Evolutionary conservation across 2,113 vertebrate genomes (phyloP).

Genomic region (Microcebus tavaratra): DNA sequence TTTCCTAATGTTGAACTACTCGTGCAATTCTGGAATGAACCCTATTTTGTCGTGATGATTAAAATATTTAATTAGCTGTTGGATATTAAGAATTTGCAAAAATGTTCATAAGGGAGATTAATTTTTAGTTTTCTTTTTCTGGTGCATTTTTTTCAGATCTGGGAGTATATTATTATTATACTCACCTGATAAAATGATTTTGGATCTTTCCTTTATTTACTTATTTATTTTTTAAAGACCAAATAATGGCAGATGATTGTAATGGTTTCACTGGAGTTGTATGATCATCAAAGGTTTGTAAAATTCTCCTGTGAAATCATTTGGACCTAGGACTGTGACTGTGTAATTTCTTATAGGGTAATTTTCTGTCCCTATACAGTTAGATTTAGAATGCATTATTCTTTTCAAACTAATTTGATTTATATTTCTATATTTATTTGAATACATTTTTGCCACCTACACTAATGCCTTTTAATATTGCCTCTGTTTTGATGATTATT

Average conservation of each 20-base stretch:
- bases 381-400: neutral
- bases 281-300: neutral
- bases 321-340: neutral
- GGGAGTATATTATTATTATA: neutral
- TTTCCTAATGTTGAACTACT: neutral
- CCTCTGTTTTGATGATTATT: neutral
- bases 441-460: neutral
- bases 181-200: neutral
- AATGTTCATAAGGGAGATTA: neutral
- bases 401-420: neutral
- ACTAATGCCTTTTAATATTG: neutral
- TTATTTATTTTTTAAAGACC: neutral
- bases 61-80: neutral
- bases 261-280: neutral
- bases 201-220: neutral
- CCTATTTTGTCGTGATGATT: neutral
- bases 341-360: neutral
- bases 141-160: neutral
- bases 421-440: neutral
- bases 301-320: neutral
- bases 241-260: neutral
- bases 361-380: neutral
- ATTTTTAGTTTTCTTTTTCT: neutral
- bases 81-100: neutral
- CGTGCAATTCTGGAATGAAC: neutral